phyloP scores from a whole-genome alignment of 2,113 vertebrate species.

The Zosterops hypoxanthus region DNA sequence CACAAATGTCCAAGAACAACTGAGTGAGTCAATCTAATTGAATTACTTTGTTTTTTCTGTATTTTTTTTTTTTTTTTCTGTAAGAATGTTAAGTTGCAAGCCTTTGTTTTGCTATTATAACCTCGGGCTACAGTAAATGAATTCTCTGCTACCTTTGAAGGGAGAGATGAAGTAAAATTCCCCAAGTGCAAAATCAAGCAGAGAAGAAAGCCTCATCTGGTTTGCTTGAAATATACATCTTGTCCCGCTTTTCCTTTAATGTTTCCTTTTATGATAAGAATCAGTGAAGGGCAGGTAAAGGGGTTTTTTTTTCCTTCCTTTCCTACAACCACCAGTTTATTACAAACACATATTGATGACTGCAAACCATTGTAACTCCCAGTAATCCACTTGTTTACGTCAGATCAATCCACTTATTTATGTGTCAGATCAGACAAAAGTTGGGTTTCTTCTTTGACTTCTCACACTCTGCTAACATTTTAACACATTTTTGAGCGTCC shows the following conservation, averaged over 20 bases:
- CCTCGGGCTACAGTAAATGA: slow-evolving; percentile 84
- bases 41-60: slow-evolving; percentile 61
- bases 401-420: slow-evolving; percentile 43
- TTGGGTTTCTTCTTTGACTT: not conserved
- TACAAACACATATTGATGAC: not conserved
- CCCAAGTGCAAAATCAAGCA: slow-evolving; percentile 86
- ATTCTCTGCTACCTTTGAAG: slow-evolving; percentile 84
- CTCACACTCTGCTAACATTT: slow-evolving; percentile 18
- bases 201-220: slow-evolving; percentile 78
- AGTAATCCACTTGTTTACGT: slow-evolving; percentile 43
- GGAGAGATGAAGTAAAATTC: slow-evolving; percentile 82
- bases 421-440: not conserved
- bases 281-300: slow-evolving; percentile 76
- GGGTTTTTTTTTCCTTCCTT: not conserved
- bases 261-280: slow-evolving; percentile 52
- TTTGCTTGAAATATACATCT: slow-evolving; percentile 79
- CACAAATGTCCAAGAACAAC: slow-evolving; percentile 31
- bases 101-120: slow-evolving; percentile 80
- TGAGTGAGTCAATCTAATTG: slow-evolving; percentile 42
- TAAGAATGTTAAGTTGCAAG: slow-evolving; percentile 72
- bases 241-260: slow-evolving; percentile 77
- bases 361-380: slow-evolving; percentile 25
- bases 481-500: not conserved
- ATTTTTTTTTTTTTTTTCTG: not conserved
- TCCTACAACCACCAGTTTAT: slow-evolving; percentile 4